Conservation (phyloP, 2,888 invertebrate genomes). For the Thalpophila matura region DNA sequence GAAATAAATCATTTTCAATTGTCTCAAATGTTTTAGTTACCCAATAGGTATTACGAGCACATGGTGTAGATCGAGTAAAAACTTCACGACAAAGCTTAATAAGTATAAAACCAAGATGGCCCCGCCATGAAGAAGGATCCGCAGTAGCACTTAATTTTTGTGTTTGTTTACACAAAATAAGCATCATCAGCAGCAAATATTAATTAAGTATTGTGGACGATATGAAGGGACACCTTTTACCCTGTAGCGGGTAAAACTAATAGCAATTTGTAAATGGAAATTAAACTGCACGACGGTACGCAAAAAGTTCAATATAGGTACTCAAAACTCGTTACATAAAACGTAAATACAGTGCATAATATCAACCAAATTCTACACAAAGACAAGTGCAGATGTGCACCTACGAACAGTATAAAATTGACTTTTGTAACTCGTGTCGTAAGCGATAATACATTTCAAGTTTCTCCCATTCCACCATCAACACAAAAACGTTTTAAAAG, state of each 20-base stretch:
- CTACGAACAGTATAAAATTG: conserved; percentile 13
- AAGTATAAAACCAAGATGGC: not conserved
- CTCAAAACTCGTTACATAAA: not conserved
- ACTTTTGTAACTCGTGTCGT: conserved; percentile 11
- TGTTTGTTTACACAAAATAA: no score
- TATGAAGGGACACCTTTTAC: no score
- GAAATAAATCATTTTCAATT: conserved; percentile 84
- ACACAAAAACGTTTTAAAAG: conserved; percentile 41
- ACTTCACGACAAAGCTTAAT: not conserved
- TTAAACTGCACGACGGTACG: no score
- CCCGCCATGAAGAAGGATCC: not conserved
- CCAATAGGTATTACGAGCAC: not conserved
- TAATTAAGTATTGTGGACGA: no score
- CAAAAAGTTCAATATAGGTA: not conserved
- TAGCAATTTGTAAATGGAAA: no score
- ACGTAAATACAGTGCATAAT: not conserved
- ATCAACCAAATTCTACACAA: not conserved
- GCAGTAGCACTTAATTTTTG: no score
- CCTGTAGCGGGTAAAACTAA: no score
- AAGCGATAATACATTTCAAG: conserved; percentile 29
- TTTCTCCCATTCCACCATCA: conserved; percentile 13
- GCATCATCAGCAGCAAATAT: no score
- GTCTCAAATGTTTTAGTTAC: conserved; percentile 52
- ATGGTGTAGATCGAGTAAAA: not conserved
- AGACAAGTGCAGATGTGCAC: not conserved